Evolutionary conservation across 2,888 invertebrate species (phyloP), one percentile per base, ranked within the genome.

Genomic region (Chrysotoxum bicinctum): DNA sequence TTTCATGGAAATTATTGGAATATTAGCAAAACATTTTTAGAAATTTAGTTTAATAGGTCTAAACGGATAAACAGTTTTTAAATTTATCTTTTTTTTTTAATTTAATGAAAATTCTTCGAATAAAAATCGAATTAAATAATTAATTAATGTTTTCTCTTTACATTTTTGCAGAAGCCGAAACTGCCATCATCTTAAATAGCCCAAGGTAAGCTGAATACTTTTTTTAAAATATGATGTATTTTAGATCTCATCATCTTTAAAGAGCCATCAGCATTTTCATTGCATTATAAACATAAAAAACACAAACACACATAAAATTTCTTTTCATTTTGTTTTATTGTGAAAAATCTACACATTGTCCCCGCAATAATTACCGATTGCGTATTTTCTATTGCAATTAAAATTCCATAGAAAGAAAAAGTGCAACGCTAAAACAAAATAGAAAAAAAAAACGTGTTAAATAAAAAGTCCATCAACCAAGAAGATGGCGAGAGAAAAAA

Each of bases 361-460:
- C 19, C 12, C 35, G 60, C 26, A 66, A 26, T 54, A 82, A 76
- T 73, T 62, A 77, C 26, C 64, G 56, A 70, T 80, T 80, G 80
- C 75, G 80, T 58, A 84, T 76, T 85, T 81, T 85, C 85, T 81
- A 81, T 81, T 76, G 85, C 56, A 69, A 73, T 81, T 85, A 72
- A 73, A 81, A 85, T 85, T 62, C 76, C 85, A 81, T 81, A 23
- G 85, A 81, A 85, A 81, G 85, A 73, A 85, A 85, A 85, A 85
- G 76, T 85, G 81, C 68, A 81, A 73, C 26, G 54, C 35, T 35
- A 12, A 54, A 54, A 35, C n/a, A 37, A 40, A 60, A 58, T 58
- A 37, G 32, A 54, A 56, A 58, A 77, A 52, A 30, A 50, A 56
- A 73, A 37, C 50, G 10, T 48, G 30, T 35, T 21, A 23, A 60